Conservation (phyloP, 2,113 vertebrate genomes). For the Chionomys nivalis region DNA sequence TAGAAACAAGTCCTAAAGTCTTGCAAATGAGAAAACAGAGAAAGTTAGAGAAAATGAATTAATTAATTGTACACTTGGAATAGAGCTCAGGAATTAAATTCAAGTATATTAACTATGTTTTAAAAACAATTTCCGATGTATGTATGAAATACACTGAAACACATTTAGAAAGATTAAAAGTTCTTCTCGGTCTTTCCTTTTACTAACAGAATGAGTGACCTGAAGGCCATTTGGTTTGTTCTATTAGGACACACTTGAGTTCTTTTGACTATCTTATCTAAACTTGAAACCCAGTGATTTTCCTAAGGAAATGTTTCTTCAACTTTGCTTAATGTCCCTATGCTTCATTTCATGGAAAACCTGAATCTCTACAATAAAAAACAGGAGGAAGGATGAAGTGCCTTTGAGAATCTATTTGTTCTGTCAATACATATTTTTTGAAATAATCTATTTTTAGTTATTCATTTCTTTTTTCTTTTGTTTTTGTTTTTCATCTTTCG, state of each 20-base stretch:
- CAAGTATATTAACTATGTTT: neutral
- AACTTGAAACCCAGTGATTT: conserved; percentile 38
- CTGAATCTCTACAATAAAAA: neutral
- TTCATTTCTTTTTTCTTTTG: neutral
- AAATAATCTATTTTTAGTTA: neutral
- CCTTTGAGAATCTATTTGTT: neutral
- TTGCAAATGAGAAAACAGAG: conserved; percentile 26
- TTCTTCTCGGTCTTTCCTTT: conserved; percentile 3
- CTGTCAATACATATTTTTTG: neutral
- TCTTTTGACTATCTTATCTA: neutral
- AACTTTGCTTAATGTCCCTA: neutral
- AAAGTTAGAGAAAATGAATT: conserved; percentile 19
- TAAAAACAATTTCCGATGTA: neutral
- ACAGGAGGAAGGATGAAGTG: neutral
- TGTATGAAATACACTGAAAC: neutral
- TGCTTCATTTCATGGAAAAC: conserved; percentile 32
- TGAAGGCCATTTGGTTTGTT: conserved; percentile 34
- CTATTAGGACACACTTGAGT: neutral
- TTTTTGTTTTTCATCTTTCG: no score
- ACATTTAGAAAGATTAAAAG: neutral
- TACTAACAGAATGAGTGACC: conserved; percentile 1
- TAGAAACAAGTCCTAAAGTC: neutral
- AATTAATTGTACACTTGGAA: neutral
- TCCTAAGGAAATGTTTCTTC: conserved; percentile 36
- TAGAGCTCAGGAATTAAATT: no score